Percentiles rank a stretch among this genome's conserved stretches.
Conservation (phyloP, 2,113 vertebrate species). For the Callipepla californica region DNA sequence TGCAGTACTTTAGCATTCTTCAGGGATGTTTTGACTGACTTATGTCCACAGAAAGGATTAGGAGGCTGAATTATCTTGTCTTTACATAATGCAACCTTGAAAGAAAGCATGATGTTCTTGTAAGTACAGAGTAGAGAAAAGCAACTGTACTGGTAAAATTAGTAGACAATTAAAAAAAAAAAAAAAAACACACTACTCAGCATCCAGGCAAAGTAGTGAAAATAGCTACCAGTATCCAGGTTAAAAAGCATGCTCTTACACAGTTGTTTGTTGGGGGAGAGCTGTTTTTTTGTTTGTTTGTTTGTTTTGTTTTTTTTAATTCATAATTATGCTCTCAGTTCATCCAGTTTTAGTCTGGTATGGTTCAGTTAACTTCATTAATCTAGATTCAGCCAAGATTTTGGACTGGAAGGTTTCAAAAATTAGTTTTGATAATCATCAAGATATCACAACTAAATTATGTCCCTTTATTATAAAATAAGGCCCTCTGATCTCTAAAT, state of each 20-base stretch:
- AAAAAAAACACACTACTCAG: not conserved
- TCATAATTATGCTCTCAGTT: not conserved
- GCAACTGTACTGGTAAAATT: not conserved
- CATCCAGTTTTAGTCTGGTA: not conserved
- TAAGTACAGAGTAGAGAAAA: not conserved
- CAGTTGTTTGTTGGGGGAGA: not conserved
- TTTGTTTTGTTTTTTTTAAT: not conserved
- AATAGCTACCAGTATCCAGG: not conserved
- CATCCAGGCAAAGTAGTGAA: not conserved
- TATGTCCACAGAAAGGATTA: not conserved
- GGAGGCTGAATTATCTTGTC: not conserved
- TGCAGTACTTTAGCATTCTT: not conserved
- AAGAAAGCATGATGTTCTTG: not conserved
- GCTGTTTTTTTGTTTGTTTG: too few species aligned
- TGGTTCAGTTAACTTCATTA: not conserved
- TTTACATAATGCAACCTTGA: not conserved
- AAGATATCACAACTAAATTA: not conserved
- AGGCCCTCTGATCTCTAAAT: not conserved
- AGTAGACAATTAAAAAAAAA: too few species aligned
- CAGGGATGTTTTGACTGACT: not conserved
- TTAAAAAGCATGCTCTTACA: not conserved
- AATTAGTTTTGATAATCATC: not conserved
- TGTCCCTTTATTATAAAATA: not conserved
- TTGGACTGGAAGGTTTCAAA: not conserved
- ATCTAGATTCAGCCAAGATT: not conserved